Conservation (phyloP, 2,113 vertebrate species). For the Antechinus flavipes region DNA sequence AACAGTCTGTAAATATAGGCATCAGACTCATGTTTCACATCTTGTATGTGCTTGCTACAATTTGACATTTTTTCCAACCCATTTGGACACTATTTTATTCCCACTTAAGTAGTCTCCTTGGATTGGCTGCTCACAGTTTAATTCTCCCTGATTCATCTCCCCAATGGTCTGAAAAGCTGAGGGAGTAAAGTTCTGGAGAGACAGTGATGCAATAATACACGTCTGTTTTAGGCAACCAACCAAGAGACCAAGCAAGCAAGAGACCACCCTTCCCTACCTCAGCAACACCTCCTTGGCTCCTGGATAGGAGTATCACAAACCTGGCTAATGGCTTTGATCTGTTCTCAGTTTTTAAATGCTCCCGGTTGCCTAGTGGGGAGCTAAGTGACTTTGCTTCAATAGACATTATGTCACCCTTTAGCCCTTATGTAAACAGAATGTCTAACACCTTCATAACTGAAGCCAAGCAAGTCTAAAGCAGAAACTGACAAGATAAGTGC, state of each 20-base stretch:
- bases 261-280: conserved; percentile 10
- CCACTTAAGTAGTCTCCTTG: conserved; percentile 23
- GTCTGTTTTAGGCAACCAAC: conserved; percentile 47
- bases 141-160: conserved; percentile 36
- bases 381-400: conserved; percentile 78
- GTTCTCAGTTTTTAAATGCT: conserved; percentile 81
- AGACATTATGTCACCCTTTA: conserved; percentile 87
- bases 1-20: conserved; percentile 57
- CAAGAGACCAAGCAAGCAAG: conserved; percentile 16
- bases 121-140: conserved; percentile 37
- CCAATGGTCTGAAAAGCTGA: conserved; percentile 58
- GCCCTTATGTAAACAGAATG: conserved; percentile 83
- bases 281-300: conserved; percentile 27
- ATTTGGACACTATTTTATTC: conserved; percentile 54
- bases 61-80: conserved; percentile 66
- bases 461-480: neutral
- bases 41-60: neutral
- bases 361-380: conserved; percentile 78
- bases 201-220: conserved; percentile 28
- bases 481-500: conserved; percentile 84
- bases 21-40: conserved; percentile 34
- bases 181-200: conserved; percentile 29
- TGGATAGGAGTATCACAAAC: conserved; percentile 13
- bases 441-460: conserved; percentile 78
- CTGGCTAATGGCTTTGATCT: conserved; percentile 76